Evolutionary conservation across 1,140 invertebrate genomes (phyloP).

Genomic region (Neomicropteryx cornuta): DNA sequence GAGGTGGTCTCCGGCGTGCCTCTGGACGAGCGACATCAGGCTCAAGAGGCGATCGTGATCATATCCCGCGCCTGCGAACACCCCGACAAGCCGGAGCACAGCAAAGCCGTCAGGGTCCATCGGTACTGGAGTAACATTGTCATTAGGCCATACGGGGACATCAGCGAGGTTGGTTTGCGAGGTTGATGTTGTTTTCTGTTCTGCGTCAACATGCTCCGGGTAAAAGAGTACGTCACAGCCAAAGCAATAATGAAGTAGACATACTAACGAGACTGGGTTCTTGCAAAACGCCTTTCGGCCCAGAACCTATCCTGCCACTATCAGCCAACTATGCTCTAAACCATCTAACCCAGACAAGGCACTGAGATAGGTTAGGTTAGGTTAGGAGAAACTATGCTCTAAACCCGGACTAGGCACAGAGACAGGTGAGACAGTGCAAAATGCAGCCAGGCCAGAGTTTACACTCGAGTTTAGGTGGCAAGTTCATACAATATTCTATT

Average conservation of each 20-base stretch:
- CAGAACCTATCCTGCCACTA: too few relatives aligned
- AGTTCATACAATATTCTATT: too few relatives aligned
- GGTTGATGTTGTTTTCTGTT: constrained; percentile 6
- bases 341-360: too few relatives aligned
- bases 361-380: too few relatives aligned
- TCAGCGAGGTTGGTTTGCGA: constrained; percentile 40
- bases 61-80: constrained; percentile 50
- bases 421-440: too few relatives aligned
- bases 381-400: too few relatives aligned
- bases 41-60: constrained; percentile 45
- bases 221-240: neutral
- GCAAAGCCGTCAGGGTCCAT: constrained; percentile 52
- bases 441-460: too few relatives aligned
- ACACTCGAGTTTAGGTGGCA: too few relatives aligned
- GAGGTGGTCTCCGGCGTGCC: neutral
- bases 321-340: too few relatives aligned
- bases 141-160: constrained; percentile 54
- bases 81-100: constrained; percentile 42
- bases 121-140: constrained; percentile 84
- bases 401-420: too few relatives aligned
- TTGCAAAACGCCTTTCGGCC: too few relatives aligned
- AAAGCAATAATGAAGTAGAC: neutral
- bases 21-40: neutral
- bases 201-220: neutral
- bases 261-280: neutral